Base-by-base conservation (phyloP, 2,113 vertebrate genomes). In the Thunnus thynnus region DNA sequence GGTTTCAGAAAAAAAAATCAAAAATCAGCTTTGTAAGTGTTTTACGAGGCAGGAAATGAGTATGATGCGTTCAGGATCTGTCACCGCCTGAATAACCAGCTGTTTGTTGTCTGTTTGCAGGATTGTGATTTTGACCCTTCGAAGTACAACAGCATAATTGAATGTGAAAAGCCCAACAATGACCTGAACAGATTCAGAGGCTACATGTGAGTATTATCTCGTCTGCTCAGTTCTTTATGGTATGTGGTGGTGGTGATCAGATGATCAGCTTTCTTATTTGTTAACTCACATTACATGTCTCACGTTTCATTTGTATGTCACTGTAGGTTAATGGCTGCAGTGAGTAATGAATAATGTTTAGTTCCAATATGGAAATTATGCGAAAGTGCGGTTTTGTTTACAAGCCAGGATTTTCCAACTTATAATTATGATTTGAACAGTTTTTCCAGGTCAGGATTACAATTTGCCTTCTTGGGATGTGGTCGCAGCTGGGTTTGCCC, bases 131-230 rank as follows among this genome's bases (percentile, higher is more conserved):
- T 99, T 88, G 96, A 99, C 81, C 98, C 97, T 0, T 67, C 96
- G 79, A 98, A 95, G 80, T 99, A 99, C 95, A 97, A 95, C 94
- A 96, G 97, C 36, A n/a, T 96, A 1, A 97, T 99, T 67, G 98
- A 99, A 92, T 99, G 98, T 41, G 98, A 99, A 93, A 99, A 97
- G 88, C 98, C 98, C 65, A 99, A 99, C 94, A 99, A 99, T 4
- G 96, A 99, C 92, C 95, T 99, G 88, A 97, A 95, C 91, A 94
- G 97, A 80, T 99, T 99, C 92, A 94, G 94, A 80, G 98, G 98
- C 51, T 98, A 96, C 96, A 98, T 98, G 98, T 99, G 93, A 99
- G 98, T 99, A 47, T 48, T 48, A 57, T 54, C 57, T 72, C 50
- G 22, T 73, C 55, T 18, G 22, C 3, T 0, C 17, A 4, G 25